Conservation (phyloP, 2,888 invertebrate species). For the Drosophila longiperda region DNA sequence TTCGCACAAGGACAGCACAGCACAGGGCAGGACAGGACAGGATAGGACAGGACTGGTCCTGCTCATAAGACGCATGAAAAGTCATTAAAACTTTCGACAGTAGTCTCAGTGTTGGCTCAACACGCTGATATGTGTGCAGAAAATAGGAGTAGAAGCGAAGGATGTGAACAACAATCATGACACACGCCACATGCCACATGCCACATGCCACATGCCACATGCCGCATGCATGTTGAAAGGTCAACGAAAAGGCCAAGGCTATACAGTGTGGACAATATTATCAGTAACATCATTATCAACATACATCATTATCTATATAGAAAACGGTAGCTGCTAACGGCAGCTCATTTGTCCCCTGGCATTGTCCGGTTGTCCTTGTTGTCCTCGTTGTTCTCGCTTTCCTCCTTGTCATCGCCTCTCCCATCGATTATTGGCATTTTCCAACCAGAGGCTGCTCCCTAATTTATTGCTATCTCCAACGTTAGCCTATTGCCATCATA, state of each 20-base stretch:
- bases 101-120: conserved; percentile 7
- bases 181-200: conserved; percentile 44
- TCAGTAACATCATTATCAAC: conserved; percentile 32
- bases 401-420: conserved; percentile 20
- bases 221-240: conserved; percentile 54
- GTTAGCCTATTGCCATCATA: conserved; percentile 57
- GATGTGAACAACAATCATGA: conserved; percentile 4
- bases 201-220: conserved; percentile 11
- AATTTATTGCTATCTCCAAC: conserved; percentile 67
- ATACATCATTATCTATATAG: conserved; percentile 19
- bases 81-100: conserved; percentile 75
- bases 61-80: conserved; percentile 69
- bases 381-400: background rate
- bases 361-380: conserved; percentile 11
- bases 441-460: conserved; percentile 56
- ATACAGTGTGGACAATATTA: conserved; percentile 39
- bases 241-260: conserved; percentile 65
- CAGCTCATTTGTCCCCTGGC: conserved; percentile 41
- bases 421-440: conserved; percentile 71
- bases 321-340: background rate
- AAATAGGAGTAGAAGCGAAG: background rate
- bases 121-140: background rate
- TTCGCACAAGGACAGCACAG: conserved; percentile 17
- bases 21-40: conserved; percentile 15
- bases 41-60: conserved; percentile 23